These are phyloP conservation scores for human (Homo sapiens) DNA, from an alignment of 2,113 vertebrate species.

Conservation along the genomic window GRCh38 chr1:174687001-174687500, in stretches of 20 bases:
- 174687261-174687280: background rate
- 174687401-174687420: conserved; percentile 7
- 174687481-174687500: background rate
- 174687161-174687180: conserved; percentile 35
- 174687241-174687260: background rate
- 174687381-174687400: conserved; percentile 49
- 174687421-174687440: background rate
- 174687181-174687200: background rate
- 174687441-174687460: conserved; percentile 14
- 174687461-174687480: background rate
- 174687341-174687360: background rate
- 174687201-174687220: background rate
- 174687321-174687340: background rate
- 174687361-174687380: conserved; percentile 50
- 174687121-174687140: background rate
- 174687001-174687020: background rate
- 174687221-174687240: background rate
- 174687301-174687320: background rate
- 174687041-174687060: background rate
- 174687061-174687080: background rate
- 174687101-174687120: conserved; percentile 8
- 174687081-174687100: background rate
- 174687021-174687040: background rate
- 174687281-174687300: background rate
- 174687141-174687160: background rate